Percentiles rank a stretch among this genome's conserved stretches.
Conservation (phyloP, 2,797 vertebrate species). For the Gallinago nigripennis region DNA sequence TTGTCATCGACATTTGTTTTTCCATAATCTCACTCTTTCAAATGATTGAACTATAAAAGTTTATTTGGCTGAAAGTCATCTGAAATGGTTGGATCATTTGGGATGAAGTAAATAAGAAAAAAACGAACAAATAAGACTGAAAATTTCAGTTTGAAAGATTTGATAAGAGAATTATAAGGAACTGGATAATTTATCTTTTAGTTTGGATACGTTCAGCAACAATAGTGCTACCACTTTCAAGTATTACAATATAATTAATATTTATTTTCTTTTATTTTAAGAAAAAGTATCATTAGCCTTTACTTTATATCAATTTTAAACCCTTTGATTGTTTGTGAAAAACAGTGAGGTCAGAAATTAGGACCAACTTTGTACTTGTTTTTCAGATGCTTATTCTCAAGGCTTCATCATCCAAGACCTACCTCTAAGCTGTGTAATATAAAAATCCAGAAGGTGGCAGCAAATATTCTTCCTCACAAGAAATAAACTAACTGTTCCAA, state of each 20-base stretch:
- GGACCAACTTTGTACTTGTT: background rate
- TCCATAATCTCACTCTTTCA: background rate
- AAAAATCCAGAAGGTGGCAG: slow-evolving; percentile 72
- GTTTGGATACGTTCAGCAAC: background rate
- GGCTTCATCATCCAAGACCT: background rate
- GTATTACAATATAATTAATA: background rate
- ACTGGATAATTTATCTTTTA: background rate
- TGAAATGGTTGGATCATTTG: background rate
- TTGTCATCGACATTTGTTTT: background rate
- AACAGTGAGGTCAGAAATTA: background rate
- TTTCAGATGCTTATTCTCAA: background rate
- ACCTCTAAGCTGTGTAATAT: no score
- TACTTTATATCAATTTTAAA: background rate
- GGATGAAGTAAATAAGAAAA: background rate
- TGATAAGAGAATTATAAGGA: background rate
- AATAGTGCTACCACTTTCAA: background rate
- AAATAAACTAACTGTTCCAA: background rate
- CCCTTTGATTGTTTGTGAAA: background rate
- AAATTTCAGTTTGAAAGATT: background rate
- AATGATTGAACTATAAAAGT: background rate
- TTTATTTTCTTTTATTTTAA: background rate
- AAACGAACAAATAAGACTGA: background rate
- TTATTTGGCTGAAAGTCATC: background rate
- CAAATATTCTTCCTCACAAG: background rate
- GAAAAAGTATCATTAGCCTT: background rate